Percentiles rank a stretch among this genome's conserved stretches.
These are phyloP conservation scores for Mystacides longicornis DNA, from an alignment of 2,888 invertebrate genomes.

Conservation along the genomic window DNA sequence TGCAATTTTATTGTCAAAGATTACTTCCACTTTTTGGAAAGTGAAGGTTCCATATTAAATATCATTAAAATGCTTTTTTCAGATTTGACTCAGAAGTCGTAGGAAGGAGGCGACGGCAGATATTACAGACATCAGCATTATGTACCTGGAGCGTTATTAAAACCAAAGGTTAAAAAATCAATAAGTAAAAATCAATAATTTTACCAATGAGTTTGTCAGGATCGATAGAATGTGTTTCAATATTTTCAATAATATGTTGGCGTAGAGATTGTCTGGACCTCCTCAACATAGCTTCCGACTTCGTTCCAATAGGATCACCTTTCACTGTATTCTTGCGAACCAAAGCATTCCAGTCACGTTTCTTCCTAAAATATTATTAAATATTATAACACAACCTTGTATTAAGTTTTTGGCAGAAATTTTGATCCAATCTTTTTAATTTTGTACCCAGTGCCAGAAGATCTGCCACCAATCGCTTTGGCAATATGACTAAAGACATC, in stretches of 20 bases:
- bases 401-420: neutral
- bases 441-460: slow-evolving; percentile 34
- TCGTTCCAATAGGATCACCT: slow-evolving; percentile 72
- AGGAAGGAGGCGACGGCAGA: too few relatives aligned
- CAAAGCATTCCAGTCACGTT: slow-evolving; percentile 79
- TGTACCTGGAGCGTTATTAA: too few relatives aligned
- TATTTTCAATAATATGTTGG: slow-evolving; percentile 60
- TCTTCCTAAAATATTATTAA: slow-evolving; percentile 38
- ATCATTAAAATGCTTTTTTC: too few relatives aligned
- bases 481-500: slow-evolving; percentile 82
- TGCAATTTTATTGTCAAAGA: too few relatives aligned
- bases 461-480: slow-evolving; percentile 64
- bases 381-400: neutral
- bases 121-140: too few relatives aligned
- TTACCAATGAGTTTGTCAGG: slow-evolving; percentile 64
- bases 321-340: slow-evolving; percentile 63
- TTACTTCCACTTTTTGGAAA: too few relatives aligned
- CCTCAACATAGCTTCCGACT: slow-evolving; percentile 56
- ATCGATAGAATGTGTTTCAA: slow-evolving; percentile 58
- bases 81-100: too few relatives aligned
- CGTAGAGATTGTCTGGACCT: slow-evolving; percentile 65
- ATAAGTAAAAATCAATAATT: too few relatives aligned
- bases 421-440: neutral
- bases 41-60: too few relatives aligned
- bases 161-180: too few relatives aligned